Base-by-base conservation (phyloP, 2,888 invertebrate species). In the Cataglyphis altisquamis region DNA sequence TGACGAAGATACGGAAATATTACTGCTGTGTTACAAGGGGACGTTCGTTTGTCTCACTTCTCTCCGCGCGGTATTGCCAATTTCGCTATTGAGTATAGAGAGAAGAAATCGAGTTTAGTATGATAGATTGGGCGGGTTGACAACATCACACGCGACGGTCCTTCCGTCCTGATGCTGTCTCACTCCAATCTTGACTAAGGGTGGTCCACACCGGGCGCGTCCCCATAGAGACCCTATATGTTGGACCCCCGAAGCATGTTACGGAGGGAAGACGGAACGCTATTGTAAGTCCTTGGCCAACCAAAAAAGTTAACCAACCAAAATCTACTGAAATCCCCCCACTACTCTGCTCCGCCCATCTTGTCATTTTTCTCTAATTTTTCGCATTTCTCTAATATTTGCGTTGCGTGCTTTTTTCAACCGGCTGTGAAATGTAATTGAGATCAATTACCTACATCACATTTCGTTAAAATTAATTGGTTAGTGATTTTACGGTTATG, bases 71-170 rank as follows among this genome's bases (percentile, higher is more conserved):
- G 81, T 88, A 87, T 89, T 88, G 91, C 89, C 91, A 90, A 91
- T 91, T 90, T 90, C 85, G 91, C 91, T 91, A 91, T 92, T 90
- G 91, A 91, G 90, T 90, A 91, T 91, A 91, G 91, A 90, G 90
- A 91, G 91, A 93, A 92, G 91, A 92, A 94, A 94, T 94, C 93
- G 94, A 94, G 92, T 91, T 92, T 87, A 90, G 91, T 93, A 94
- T 94, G 94, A 94, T 94, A 94, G 94, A 94, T 94, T 92, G 94
- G 91, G 88, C 88, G 87, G 90, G 91, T 90, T 93, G 92, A 93
- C 93, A 92, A 91, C 86, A 88, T 86, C 88, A 90, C 88, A 90
- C 91, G 87, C 91, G 87, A 84, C 84, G 84, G 67, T 87, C 73
- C 74, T 84, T 86, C 77, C 80, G 36, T 82, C 83, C n/a, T 52